A percentile compares a stretch with the other conserved stretches of the same genome.
Conservation (phyloP, 1,140 invertebrate species). For the Onthophagus taurus region DNA sequence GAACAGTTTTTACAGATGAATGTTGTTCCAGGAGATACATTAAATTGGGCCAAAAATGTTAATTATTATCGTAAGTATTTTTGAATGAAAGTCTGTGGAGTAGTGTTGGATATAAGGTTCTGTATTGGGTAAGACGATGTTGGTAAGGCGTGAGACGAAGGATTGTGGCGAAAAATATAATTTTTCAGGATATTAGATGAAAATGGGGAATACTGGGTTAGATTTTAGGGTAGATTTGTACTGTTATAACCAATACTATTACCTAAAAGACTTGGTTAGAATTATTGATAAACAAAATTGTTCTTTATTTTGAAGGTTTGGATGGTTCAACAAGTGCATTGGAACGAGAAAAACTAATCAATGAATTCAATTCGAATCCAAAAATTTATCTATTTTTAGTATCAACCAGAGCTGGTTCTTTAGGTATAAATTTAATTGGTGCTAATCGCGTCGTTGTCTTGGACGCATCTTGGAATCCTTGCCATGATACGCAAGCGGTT, state of each 20-base stretch:
- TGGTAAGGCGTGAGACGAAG: no score
- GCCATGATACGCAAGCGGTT: slow-evolving; percentile 97
- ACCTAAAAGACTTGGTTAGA: no score
- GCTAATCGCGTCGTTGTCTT: slow-evolving; percentile 96
- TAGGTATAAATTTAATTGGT: slow-evolving; percentile 96
- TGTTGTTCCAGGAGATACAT: slow-evolving; percentile 64
- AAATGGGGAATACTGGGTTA: no score
- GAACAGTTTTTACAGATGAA: slow-evolving; percentile 86
- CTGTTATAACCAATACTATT: no score
- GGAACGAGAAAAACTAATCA: slow-evolving; percentile 93
- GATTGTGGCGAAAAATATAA: not conserved
- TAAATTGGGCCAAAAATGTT: slow-evolving; percentile 75
- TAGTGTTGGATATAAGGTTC: no score
- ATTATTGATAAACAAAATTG: not conserved
- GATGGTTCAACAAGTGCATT: slow-evolving; percentile 91
- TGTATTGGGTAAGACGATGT: no score
- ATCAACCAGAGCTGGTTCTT: slow-evolving; percentile 92
- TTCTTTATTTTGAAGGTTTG: slow-evolving; percentile 47
- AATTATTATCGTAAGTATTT: slow-evolving; percentile 79
- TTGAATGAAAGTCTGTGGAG: no score
- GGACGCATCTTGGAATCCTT: slow-evolving; percentile 99
- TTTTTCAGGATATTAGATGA: no score
- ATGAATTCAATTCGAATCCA: slow-evolving; percentile 92
- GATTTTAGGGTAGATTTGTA: no score
- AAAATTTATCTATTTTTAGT: slow-evolving; percentile 87